A percentile compares a stretch with the other conserved stretches of the same genome.
Conservation (phyloP, 2,113 vertebrate species). For the Panthera tigris region DNA sequence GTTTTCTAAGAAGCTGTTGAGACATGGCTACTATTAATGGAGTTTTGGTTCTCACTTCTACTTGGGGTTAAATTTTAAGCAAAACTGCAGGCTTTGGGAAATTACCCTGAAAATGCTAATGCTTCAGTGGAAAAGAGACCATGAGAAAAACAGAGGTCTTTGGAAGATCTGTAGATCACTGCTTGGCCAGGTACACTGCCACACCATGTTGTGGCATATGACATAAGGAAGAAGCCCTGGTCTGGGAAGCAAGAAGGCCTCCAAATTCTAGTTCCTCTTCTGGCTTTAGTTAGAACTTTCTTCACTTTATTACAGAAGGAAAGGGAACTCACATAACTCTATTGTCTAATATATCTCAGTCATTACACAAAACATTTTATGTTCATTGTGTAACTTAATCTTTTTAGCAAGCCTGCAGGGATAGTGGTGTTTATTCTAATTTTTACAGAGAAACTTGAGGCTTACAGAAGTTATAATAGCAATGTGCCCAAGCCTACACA, state of each 20-base stretch:
- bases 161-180: neutral
- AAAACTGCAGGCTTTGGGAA: neutral
- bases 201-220: neutral
- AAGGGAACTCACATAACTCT: neutral
- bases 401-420: neutral
- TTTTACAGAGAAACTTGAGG: constrained; percentile 16
- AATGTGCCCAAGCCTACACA: neutral
- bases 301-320: neutral
- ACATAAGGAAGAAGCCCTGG: neutral
- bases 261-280: neutral
- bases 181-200: neutral
- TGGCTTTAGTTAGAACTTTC: neutral
- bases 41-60: neutral
- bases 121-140: neutral
- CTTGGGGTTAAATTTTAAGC: neutral
- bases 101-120: neutral
- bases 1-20: neutral
- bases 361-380: neutral
- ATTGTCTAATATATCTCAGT: neutral
- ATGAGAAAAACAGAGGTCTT: constrained; percentile 10
- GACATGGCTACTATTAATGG: constrained; percentile 20
- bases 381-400: constrained; percentile 10
- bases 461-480: neutral
- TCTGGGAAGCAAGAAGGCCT: neutral
- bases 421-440: neutral